Base-by-base conservation (phyloP, 1,140 invertebrate genomes). In the Euwallacea similis region DNA sequence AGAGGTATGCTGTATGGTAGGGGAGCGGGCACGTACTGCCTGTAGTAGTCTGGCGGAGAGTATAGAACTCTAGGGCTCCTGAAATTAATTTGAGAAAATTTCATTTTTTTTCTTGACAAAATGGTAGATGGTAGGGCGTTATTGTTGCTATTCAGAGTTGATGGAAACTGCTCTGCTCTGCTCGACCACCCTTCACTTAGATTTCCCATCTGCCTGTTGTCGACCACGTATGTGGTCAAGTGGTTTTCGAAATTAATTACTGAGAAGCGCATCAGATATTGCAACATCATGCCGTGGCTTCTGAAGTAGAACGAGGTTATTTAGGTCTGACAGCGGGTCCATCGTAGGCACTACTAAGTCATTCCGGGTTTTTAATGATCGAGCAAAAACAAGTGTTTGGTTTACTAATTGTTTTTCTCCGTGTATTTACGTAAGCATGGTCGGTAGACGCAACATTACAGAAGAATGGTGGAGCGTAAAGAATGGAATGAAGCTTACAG, bases 1-100 rank as follows among this genome's bases (percentile, higher is more conserved):
- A 78, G 61, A n/a, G 77, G 77, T 42, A 78, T 69, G 8, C 33
- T 66, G 21, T 66, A 66, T 60, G 76, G 54, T 16, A 46, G 44
- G 42, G 66, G 62, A 15, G 42, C 16, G 7, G 60, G 56, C 11
- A 64, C 59, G 67, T 73, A 70, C 10, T 54, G 61, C 11, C 46
- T 61, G 53, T 63, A 69, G 53, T 73, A 60, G 10, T 69, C 53
- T 4, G 21, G 1, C 7, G 55, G 21, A 16, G 42, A 41, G 42
- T 75, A 75, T 1, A 70, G 58, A 8, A 71, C 8, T 46, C 70
- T 60, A 4, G 74, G 60, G 15, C 43, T 73, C n/a, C 71, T 73
- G 33, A 63, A 70, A 68, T 1, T 33, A 4, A 33, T 33, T 33
- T 33, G 21, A 33, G 21, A 33, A 33, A 33, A 33, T 33, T 33